Percentiles rank a stretch among this genome's conserved stretches.
Conservation (phyloP, 1,140 invertebrate genomes). For the Drosophila funebris region DNA sequence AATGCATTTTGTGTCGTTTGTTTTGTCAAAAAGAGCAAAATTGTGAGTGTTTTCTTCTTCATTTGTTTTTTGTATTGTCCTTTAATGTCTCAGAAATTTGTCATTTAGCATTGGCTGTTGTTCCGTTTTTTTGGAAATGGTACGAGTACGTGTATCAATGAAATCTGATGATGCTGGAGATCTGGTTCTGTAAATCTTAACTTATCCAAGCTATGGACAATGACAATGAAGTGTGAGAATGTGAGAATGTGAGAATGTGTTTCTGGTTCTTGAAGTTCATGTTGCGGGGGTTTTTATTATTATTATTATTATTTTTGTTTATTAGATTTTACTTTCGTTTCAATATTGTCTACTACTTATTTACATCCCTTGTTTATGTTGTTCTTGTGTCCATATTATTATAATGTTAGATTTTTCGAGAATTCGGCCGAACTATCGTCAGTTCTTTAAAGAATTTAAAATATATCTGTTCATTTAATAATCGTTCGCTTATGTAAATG, state of each 20-base stretch:
- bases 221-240: slow-evolving; percentile 64
- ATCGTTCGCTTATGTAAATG: not conserved
- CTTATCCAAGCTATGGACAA: slow-evolving; percentile 6
- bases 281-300: slow-evolving; percentile 19
- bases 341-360: slow-evolving; percentile 83
- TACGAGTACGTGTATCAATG: slow-evolving; percentile 9
- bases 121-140: slow-evolving; percentile 35
- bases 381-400: slow-evolving; percentile 66
- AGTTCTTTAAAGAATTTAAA: slow-evolving; percentile 32
- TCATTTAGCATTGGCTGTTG: slow-evolving; percentile 60
- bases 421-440: slow-evolving; percentile 35
- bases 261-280: slow-evolving; percentile 33
- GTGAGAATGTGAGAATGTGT: slow-evolving; percentile 40
- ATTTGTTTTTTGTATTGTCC: slow-evolving; percentile 69
- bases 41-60: slow-evolving; percentile 25
- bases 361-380: slow-evolving; percentile 83
- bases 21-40: slow-evolving; percentile 70
- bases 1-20: slow-evolving; percentile 40
- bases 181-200: slow-evolving; percentile 13
- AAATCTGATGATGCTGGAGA: slow-evolving; percentile 26
- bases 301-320: slow-evolving; percentile 12
- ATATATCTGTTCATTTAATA: slow-evolving; percentile 22
- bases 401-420: slow-evolving; percentile 38
- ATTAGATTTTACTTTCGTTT: slow-evolving; percentile 37
- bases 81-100: slow-evolving; percentile 78